Conservation (phyloP, 2,113 vertebrate species). For the Oriolus oriolus region DNA sequence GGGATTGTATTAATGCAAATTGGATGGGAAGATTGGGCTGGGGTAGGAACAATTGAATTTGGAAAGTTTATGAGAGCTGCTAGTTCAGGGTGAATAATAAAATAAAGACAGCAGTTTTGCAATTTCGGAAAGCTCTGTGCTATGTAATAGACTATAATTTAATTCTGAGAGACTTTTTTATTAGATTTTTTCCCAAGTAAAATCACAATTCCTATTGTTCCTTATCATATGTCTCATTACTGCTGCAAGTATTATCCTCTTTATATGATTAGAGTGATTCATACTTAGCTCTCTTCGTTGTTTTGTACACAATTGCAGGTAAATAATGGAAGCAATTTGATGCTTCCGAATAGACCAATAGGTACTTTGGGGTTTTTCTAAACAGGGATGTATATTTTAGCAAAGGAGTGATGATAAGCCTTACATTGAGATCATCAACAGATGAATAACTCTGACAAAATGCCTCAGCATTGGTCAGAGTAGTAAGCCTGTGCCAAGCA, state of each 20-base stretch:
- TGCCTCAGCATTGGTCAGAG: neutral
- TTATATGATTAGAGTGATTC: conserved; percentile 40
- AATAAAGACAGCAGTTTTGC: neutral
- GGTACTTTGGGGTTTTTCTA: neutral
- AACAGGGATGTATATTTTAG: neutral
- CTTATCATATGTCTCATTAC: conserved; percentile 41
- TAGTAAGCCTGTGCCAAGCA: neutral
- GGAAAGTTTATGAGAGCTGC: conserved; percentile 6
- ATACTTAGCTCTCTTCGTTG: neutral
- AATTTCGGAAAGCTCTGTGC: neutral
- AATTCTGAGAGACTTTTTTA: conserved; percentile 49
- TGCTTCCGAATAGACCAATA: conserved; percentile 18
- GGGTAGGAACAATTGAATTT: conserved; percentile 23
- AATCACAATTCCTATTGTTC: conserved; percentile 47
- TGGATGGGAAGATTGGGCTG: conserved; percentile 17
- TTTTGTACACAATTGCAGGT: conserved; percentile 18
- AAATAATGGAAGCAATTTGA: conserved; percentile 20
- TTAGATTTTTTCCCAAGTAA: conserved; percentile 52
- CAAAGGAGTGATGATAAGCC: neutral
- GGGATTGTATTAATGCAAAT: conserved; percentile 44
- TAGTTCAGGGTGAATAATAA: neutral
- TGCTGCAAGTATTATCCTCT: conserved; percentile 35
- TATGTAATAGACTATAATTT: conserved; percentile 25
- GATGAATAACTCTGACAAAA: neutral
- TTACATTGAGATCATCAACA: neutral